Percentiles rank a stretch among this genome's conserved stretches.
Evolutionary conservation across 2,888 invertebrate species (phyloP).

Genomic region (Helleia helle): DNA sequence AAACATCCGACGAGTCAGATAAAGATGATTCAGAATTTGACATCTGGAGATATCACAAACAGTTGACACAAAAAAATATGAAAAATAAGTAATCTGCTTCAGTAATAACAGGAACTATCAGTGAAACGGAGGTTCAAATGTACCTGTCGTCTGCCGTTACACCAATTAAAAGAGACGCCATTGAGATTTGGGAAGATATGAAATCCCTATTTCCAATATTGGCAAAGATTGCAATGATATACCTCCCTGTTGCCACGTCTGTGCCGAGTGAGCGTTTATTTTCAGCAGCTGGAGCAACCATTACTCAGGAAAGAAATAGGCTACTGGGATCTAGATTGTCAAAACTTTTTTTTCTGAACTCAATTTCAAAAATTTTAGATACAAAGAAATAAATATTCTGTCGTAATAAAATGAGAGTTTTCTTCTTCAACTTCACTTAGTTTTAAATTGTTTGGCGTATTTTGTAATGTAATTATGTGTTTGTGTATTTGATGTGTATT

Average conservation of each 20-base stretch:
- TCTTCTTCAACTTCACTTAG: too few relatives aligned
- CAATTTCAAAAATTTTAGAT: not conserved
- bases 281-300: slow-evolving; percentile 9
- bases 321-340: not conserved
- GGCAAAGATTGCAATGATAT: slow-evolving; percentile 11
- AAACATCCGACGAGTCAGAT: slow-evolving; percentile 13
- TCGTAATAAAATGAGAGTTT: too few relatives aligned
- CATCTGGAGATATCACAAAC: slow-evolving; percentile 23
- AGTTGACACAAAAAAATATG: slow-evolving; percentile 12
- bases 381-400: too few relatives aligned
- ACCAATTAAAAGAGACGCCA: slow-evolving; percentile 12
- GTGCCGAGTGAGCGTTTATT: slow-evolving; percentile 12
- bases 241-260: slow-evolving; percentile 12
- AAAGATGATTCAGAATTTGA: slow-evolving; percentile 18
- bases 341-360: slow-evolving; percentile 22
- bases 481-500: too few relatives aligned
- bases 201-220: slow-evolving; percentile 12
- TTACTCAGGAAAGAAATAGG: slow-evolving; percentile 5
- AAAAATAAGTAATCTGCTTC: slow-evolving; percentile 2
- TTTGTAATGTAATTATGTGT: too few relatives aligned
- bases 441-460: too few relatives aligned
- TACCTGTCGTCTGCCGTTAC: slow-evolving; percentile 13
- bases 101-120: slow-evolving; percentile 9
- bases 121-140: slow-evolving; percentile 11
- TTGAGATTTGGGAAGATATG: slow-evolving; percentile 12